Evolutionary conservation across 1,140 invertebrate species (phyloP).

Genomic region (Anthonomus grandis): DNA sequence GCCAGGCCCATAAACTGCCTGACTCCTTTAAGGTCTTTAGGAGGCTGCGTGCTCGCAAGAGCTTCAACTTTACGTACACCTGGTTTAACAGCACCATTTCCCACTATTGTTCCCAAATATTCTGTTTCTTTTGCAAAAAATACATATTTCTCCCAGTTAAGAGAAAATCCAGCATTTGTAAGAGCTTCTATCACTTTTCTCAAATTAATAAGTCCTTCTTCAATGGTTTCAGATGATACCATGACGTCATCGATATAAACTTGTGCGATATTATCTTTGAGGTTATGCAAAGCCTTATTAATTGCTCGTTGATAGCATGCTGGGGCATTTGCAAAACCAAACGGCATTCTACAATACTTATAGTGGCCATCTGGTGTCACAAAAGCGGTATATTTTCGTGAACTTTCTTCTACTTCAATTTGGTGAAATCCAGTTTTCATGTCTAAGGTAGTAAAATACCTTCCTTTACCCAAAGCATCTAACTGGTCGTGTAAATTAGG

Average conservation of each 20-base stretch:
- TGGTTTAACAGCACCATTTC: conserved; percentile 19
- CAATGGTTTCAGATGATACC: conserved; percentile 29
- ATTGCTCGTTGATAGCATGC: conserved; percentile 49
- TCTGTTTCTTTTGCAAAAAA: conserved; percentile 31
- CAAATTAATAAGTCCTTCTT: conserved; percentile 31
- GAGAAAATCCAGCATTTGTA: conserved; percentile 12
- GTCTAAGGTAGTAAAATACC: conserved; percentile 36
- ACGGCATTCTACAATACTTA: conserved; percentile 49
- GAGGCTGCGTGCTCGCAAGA: conserved; percentile 30
- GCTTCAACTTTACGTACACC: conserved; percentile 37
- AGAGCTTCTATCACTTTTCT: conserved; percentile 30
- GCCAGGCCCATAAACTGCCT: conserved; percentile 41
- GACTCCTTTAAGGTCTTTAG: conserved; percentile 38
- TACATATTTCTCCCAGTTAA: conserved; percentile 36
- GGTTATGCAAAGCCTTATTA: conserved; percentile 38
- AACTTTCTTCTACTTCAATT: conserved; percentile 38
- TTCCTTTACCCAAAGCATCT: conserved; percentile 28
- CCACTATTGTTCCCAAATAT: conserved; percentile 39
- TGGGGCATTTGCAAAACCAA: conserved; percentile 49
- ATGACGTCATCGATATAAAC: conserved; percentile 35
- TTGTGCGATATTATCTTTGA: conserved; percentile 22
- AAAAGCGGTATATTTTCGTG: conserved; percentile 36
- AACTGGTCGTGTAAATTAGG: conserved; percentile 50
- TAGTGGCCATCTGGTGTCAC: conserved; percentile 44
- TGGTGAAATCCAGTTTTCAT: conserved; percentile 34